These are phyloP conservation scores for Macrotis lagotis DNA, from an alignment of 2,113 vertebrate species.

Conservation along the genomic window DNA sequence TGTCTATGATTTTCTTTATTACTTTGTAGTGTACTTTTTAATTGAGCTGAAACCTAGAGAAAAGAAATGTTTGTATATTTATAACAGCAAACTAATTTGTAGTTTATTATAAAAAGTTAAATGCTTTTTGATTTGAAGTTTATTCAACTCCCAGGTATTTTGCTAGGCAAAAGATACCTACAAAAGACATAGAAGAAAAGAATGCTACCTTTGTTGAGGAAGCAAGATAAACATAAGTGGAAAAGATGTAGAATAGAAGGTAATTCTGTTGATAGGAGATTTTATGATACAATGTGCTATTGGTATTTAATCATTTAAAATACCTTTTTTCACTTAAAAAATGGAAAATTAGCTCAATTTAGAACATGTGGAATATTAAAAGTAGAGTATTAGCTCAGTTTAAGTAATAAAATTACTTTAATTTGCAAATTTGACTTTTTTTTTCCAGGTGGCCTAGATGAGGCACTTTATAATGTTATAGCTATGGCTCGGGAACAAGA, in stretches of 20 bases:
- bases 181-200: conserved; percentile 20
- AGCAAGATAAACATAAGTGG: neutral
- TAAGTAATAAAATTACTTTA: conserved; percentile 14
- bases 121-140: conserved; percentile 32
- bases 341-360: neutral
- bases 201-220: conserved; percentile 14
- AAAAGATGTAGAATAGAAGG: neutral
- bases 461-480: conserved; percentile 97
- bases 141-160: neutral
- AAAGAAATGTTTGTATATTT: conserved; percentile 8
- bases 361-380: neutral
- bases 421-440: conserved; percentile 1
- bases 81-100: conserved; percentile 7
- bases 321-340: neutral
- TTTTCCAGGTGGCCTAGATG: conserved; percentile 93
- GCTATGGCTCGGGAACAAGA: conserved; percentile 98
- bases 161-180: neutral
- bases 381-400: neutral
- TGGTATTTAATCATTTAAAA: neutral
- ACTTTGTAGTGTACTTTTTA: neutral
- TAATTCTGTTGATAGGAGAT: neutral
- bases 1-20: neutral
- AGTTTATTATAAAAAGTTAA: conserved; percentile 1
- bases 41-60: conserved; percentile 9
- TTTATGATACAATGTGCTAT: neutral